Evolutionary conservation across 2,113 vertebrate genomes (phyloP).

Genomic region (Montifringilla adamsi): DNA sequence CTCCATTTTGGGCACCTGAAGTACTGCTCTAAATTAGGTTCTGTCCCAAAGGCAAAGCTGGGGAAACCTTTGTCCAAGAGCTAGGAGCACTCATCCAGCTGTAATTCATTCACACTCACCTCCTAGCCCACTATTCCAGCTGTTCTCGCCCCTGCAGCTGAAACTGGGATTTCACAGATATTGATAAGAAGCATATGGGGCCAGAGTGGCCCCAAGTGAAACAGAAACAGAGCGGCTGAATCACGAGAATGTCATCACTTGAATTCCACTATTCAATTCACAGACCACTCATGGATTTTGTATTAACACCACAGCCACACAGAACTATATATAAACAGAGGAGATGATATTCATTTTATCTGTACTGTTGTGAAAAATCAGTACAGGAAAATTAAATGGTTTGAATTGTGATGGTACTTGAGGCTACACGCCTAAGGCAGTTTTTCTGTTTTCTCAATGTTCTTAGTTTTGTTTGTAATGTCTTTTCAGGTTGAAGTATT

Average conservation of each 20-base stretch:
- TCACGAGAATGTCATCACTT: not conserved
- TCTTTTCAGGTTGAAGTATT: not conserved
- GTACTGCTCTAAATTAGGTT: not conserved
- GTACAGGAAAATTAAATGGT: not conserved
- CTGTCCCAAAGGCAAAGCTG: not conserved
- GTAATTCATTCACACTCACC: not conserved
- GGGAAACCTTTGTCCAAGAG: not conserved
- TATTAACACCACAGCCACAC: rapidly evolving
- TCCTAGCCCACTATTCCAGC: not conserved
- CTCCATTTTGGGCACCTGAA: not conserved
- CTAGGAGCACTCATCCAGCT: not conserved
- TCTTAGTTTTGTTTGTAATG: not conserved
- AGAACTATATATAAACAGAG: not conserved
- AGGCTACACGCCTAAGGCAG: not conserved
- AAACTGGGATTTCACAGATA: not conserved
- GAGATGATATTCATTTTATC: not conserved
- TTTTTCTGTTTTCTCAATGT: not conserved
- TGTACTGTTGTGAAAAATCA: not conserved
- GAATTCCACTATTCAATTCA: not conserved
- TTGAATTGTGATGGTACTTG: not conserved
- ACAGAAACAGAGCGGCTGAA: not conserved
- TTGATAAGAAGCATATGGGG: not conserved
- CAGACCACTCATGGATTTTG: not conserved
- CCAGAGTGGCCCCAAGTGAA: not conserved
- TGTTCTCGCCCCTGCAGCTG: not conserved